Base-by-base conservation (phyloP, 2,113 vertebrate species). In the Thinocorus orbignyianus region DNA sequence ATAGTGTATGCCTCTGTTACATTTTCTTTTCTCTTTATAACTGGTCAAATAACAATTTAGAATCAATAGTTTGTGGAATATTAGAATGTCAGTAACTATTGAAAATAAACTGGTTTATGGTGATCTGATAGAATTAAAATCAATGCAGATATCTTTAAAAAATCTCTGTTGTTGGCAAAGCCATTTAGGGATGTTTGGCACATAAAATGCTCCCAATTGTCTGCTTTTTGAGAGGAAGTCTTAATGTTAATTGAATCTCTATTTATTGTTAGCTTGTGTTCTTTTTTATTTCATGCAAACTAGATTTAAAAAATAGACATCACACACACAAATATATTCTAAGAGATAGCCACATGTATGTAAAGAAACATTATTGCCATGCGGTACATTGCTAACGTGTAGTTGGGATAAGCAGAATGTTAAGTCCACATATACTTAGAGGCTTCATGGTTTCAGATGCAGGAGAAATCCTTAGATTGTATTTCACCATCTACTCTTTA, bases 111-210 rank as follows among this genome's bases (percentile, higher is more conserved):
- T 73, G 51, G 0, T 91, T 94, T 94, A 86, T 86, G 54, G 62
- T 94, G 65, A 95, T 93, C 85, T 88, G 52, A 82, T 81, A 64
- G 76, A 94, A 94, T 90, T 96, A 94, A 96, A 96, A 95, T 93
- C 91, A 93, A 88, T 88, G 65, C 12, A 88, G 70, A 61, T 90
- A 77, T 73, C 62, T 88, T 91, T 33, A 82, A 86, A 83, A 58
- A 70, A 48, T 90, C 66, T 62, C 24, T 68, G 90, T 81, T 52
- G 37, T 17, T 72, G 37, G 33, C 77, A 77, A 72, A 80, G 26
- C 51, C 72, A 46, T 77, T 33, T 31, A 77, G 33, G 12, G 26
- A 64, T 87, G 35, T 39, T 61, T 30, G 33, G 35, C 84, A 83
- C 93, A 88, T 72, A 93, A 96, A 96, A 57, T 73, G n/a, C 6